phyloP scores from a whole-genome alignment of 2,888 invertebrate species.

The Scaptomyza cyrtandrae region DNA sequence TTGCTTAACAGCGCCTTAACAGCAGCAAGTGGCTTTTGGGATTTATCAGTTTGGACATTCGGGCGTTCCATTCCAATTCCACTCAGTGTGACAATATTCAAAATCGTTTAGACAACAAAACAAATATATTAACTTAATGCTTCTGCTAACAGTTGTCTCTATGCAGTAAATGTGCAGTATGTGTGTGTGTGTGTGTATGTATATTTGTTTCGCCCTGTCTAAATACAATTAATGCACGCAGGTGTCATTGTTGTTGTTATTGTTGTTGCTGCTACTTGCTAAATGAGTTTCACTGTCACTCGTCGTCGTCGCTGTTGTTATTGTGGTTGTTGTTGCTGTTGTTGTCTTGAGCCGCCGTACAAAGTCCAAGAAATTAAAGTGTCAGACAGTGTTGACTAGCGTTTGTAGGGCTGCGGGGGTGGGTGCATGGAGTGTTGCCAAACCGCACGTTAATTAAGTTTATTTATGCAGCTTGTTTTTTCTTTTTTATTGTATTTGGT shows the following conservation, averaged over 20 bases:
- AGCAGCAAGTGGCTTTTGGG: slow-evolving; percentile 51
- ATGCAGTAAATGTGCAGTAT: too few species aligned
- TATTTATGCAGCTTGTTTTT: slow-evolving; percentile 70
- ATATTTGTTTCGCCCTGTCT: slow-evolving; percentile 55
- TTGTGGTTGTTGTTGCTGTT: slow-evolving; percentile 16
- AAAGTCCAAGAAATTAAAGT: slow-evolving; percentile 75
- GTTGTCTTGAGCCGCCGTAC: slow-evolving; percentile 78
- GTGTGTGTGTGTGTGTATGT: slow-evolving; percentile 13
- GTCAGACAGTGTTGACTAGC: slow-evolving; percentile 56
- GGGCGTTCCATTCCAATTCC: slow-evolving; percentile 47
- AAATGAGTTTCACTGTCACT: slow-evolving; percentile 59
- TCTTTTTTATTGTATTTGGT: slow-evolving; percentile 24
- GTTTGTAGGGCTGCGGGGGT: slow-evolving; percentile 15
- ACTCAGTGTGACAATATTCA: slow-evolving; percentile 45
- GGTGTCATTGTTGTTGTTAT: slow-evolving; percentile 48
- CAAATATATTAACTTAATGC: slow-evolving; percentile 38
- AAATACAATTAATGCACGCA: slow-evolving; percentile 63
- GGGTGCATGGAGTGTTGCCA: slow-evolving; percentile 4
- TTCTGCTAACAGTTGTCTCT: slow-evolving; percentile 27
- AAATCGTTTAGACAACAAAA: slow-evolving; percentile 37
- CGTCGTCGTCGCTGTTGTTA: slow-evolving; percentile 2
- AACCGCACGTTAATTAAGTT: slow-evolving; percentile 78
- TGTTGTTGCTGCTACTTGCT: slow-evolving; percentile 26
- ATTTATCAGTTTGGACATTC: slow-evolving; percentile 28
- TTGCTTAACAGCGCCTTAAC: slow-evolving; percentile 22